Base-by-base conservation (phyloP, 1,140 invertebrate species). In the Zaprionus lachaisei region DNA sequence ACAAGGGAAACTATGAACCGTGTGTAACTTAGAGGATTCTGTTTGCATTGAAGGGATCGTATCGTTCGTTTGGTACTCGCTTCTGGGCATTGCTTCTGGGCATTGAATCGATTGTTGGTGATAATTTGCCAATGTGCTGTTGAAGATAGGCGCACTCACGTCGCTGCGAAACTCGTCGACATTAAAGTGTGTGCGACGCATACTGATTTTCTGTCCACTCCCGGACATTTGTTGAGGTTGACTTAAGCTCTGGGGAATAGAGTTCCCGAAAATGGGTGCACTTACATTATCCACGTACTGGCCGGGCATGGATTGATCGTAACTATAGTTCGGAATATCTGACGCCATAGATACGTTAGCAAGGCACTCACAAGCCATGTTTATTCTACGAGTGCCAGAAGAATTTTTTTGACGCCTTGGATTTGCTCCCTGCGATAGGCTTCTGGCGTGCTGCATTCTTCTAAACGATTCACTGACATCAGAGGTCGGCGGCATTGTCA, bases 81-180 rank as follows among this genome's bases (percentile, higher is more conserved):
- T 20, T 20, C 20, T 24, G 9, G 68, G 68, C 55, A 55, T 22
- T 34, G 9, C 9, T 11, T 34, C 31, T 34, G 31, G 31, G 31
- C 3, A 34, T 15, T 62, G 7, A 2, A 62, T 24, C 1, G 14
- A 2, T 4, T 58, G 55, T n/a, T n/a, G 38, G 31, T 47, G 41
- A 47, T 15, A 14, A 37, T 38, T 34, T 26, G 5, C n/a, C 14
- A 28, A 11, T 14, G 6, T 12, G 5, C n/a, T 11, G 9, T n/a
- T 49, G 12, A 34, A 70, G 28, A 44, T 71, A 9, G 63, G 65
- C 4, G 56, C 26, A 58, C 41, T 83, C 2, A 44, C 67, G 20
- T 72, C 54, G 14, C 76, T 49, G 4, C 72, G 38, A 28, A n/a
- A 62, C 17, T 75, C 66, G 34, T 44, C 62, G 12, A 63, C 54